Evolutionary conservation across 2,113 vertebrate genomes (phyloP), one percentile per base, ranked within the genome.

Genomic region (Anthoscopus minutus): DNA sequence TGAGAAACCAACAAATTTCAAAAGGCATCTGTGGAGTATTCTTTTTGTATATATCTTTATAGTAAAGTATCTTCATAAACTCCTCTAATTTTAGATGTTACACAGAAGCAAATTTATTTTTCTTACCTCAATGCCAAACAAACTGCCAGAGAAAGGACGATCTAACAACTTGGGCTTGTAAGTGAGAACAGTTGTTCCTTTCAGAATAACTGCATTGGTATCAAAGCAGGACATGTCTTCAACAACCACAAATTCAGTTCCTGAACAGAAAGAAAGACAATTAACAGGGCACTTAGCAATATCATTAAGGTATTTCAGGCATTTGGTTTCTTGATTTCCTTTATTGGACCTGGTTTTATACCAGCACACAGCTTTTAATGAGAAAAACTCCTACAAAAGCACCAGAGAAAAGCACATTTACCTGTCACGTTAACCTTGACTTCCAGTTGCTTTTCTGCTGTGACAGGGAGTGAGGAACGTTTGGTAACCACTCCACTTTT

Each of bases 231-330:
- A 99, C 27, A 98, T 98, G 82, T 99, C 99, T 90, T 99, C 99
- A 57, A 99, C 98, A 0, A 99, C 99, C 92, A 99, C 99, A 97
- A 99, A 99, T 93, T 99, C 99, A 2, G 99, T 99, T 51, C 99
- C 99, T 99, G 90, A n/a, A 95, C 40, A 86, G 40, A 44, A 54
- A 83, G 51, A 73, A 48, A 0, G 3, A 67, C 16, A 86, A 66
- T 47, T 5, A 57, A 66, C 15, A 56, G 13, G 27, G 44, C 30
- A 72, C 15, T 1, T 17, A 17, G 15, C 76, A 81, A 35, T 1
- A 44, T 4, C 23, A 47, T 7, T 28, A 22, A 47, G 24, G 20
- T 28, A 40, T 28, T 60, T 51, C 0, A 48, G 37, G 42, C 7
- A n/a, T 18, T 50, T 69, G 19, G 27, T 51, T 80, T 89, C 10